Evolutionary conservation across 2,888 invertebrate genomes (phyloP), one percentile per base, ranked within the genome.

Genomic region (Napeogenes inachia): DNA sequence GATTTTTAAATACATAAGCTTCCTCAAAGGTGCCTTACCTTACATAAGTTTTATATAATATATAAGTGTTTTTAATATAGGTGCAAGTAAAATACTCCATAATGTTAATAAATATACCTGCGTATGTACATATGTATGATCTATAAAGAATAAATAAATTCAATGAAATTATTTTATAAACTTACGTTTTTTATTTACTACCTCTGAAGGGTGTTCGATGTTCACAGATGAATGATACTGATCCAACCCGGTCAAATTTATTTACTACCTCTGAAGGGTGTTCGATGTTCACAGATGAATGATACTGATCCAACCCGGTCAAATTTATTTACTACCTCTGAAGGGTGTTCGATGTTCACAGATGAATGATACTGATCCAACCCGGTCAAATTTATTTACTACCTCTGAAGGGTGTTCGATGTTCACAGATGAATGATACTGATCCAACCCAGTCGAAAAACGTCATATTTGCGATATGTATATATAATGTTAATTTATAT

Each of bases 141-240:
- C 78, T 85, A 82, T 87, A 87, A 84, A 70, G 82, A 80, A 80
- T 80, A 75, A 79, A 77, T 75, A 73, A 84, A 85, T 84, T 84
- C 87, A 82, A 86, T 80, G 82, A 88, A 87, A 85, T 81, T 89
- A 89, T 89, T 89, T 89, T 89, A 89, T 87, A 88, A 86, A 80
- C 80, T 77, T 78, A 80, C 64, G 75, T 81, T 80, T 81, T 74
- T 54, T 71, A 76, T 70, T 57, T 61, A 13, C 3, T 35, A 56
- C 58, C 30, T 32, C 3, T 3, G 12, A 42, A 42, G 10, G 3
- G 3, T 10, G 0, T 42, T 42, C 10, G 21, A 1, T 21, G 1
- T 21, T 21, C 21, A 21, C 35, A 35, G 35, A 35, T 42, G 42
- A 42, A 42, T 3, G 10, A 42, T 35, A 5, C 35, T 35, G 35